Evolutionary conservation across 2,113 vertebrate species (phyloP).

Genomic region (Desmodus rotundus): DNA sequence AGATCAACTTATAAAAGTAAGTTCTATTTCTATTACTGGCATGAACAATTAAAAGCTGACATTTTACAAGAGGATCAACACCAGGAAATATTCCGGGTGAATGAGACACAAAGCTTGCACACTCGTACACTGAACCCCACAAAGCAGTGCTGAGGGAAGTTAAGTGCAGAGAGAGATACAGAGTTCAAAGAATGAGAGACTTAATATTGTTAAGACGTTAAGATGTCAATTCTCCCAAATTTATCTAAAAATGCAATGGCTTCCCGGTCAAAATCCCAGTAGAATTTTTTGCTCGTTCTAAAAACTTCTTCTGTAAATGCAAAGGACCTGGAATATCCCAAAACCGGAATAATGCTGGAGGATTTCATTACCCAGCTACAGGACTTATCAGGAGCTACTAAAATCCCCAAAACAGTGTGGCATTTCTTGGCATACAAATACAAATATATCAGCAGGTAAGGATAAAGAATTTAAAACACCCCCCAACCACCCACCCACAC

Average conservation of each 20-base stretch:
- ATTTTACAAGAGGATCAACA: background rate
- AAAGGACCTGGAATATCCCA: background rate
- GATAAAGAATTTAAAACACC: too few relatives aligned
- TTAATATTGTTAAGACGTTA: background rate
- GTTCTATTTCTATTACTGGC: background rate
- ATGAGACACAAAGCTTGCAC: background rate
- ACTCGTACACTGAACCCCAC: background rate
- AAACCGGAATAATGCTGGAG: background rate
- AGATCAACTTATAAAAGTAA: background rate
- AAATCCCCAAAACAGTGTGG: background rate
- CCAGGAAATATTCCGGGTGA: background rate
- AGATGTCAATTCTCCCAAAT: background rate
- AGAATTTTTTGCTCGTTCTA: background rate
- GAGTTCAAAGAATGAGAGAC: background rate
- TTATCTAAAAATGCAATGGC: background rate
- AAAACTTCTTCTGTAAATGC: background rate
- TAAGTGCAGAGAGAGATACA: background rate
- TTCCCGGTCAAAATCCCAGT: background rate
- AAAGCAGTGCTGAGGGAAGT: background rate
- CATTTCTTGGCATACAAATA: background rate
- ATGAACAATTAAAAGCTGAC: background rate
- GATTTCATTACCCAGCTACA: background rate
- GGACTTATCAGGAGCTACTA: background rate
- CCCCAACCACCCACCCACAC: background rate
- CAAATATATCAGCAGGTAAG: background rate